A percentile compares a stretch with the other conserved stretches of the same genome.
Conservation (phyloP, 1,140 invertebrate species). For the Heliconius hermathena region DNA sequence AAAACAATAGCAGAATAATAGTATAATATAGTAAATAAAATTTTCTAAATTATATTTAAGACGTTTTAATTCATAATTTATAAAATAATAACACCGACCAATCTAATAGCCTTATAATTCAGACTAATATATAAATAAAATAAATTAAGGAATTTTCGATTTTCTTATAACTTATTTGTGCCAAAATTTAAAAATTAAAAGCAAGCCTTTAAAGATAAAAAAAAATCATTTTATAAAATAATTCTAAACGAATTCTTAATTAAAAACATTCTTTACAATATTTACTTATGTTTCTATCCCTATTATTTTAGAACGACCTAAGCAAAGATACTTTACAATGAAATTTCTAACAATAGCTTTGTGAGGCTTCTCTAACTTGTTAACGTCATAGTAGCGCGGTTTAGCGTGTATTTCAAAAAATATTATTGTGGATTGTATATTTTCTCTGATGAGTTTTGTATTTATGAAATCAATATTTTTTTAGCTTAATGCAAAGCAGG, state of each 20-base stretch:
- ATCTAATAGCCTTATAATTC: neutral
- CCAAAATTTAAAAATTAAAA: neutral
- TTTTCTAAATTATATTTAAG: too few relatives aligned
- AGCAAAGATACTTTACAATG: conserved; percentile 7
- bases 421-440: too few relatives aligned
- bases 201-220: neutral
- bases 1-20: too few relatives aligned
- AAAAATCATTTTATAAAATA: neutral
- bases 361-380: conserved; percentile 1
- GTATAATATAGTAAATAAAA: too few relatives aligned
- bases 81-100: too few relatives aligned
- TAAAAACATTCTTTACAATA: neutral
- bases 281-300: neutral
- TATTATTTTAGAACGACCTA: conserved; percentile 1
- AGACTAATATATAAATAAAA: too few relatives aligned
- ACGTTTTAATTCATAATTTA: too few relatives aligned
- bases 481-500: neutral
- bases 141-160: neutral
- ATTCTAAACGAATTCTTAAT: neutral
- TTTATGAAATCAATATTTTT: too few relatives aligned
- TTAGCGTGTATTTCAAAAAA: neutral
- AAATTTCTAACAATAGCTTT: neutral
- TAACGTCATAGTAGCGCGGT: neutral
- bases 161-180: neutral
- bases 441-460: too few relatives aligned